Evolutionary conservation across 1,140 invertebrate species (phyloP), one percentile per base, ranked within the genome.

Genomic region (Macrosteles quadrilineatus): DNA sequence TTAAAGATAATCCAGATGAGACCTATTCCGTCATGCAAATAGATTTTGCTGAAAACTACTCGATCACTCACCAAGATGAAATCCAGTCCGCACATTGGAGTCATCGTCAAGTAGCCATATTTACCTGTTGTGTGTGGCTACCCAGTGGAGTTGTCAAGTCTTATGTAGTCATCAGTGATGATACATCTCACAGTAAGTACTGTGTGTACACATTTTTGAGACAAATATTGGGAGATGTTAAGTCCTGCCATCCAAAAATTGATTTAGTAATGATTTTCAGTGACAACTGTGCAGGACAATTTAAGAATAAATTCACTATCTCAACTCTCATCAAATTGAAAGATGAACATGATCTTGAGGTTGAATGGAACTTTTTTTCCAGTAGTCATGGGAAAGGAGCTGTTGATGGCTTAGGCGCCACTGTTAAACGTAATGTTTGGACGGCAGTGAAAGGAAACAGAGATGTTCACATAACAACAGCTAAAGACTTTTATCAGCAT

Each of bases 301-400:
- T 55, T 55, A 55, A 55, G 19, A 55, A 19, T 21, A 55, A 25
- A 25, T 55, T 11, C 19, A 11, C 50, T 11, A 55, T 55, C 4
- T 55, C 50, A 55, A 21, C 50, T 11, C 19, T 55, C 6, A 11
- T 6, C 19, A 9, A 55, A 21, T 11, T 55, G 50, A 6, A 55
- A 55, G 19, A 9, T 55, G 9, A 55, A 11, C 19, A 11, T 55
- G 50, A 55, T 6, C 9, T 55, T 19, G 50, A 9, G 4, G 19
- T 55, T 55, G 50, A 9, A n/a, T 80, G 77, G 77, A 68, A 77
- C 70, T 78, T 77, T 68, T 77, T 72, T 73, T 75, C 76, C 30
- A 78, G 75, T 40, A 64, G 68, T 36, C 78, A 80, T 71, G 78
- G 78, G 17, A 81, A 80, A 72, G 71, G 72, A 53, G 59, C 75